A percentile compares a stretch with the other conserved stretches of the same genome.
Evolutionary conservation across 1,140 invertebrate genomes (phyloP).

Genomic region (Spodoptera frugiperda): DNA sequence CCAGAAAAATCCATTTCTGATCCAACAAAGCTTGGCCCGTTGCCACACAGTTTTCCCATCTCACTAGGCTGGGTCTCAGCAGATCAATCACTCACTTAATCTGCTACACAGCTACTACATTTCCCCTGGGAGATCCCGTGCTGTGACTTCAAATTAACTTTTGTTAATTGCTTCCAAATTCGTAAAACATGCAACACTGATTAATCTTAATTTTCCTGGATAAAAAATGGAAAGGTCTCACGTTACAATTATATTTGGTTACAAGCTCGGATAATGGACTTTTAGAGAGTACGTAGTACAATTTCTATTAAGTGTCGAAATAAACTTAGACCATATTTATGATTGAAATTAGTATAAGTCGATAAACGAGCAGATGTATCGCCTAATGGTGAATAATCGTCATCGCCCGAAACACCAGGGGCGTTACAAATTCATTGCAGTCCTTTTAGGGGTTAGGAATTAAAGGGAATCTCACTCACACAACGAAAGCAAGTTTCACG

Average conservation of each 20-base stretch:
- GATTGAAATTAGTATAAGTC: no score
- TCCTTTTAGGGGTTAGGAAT: no score
- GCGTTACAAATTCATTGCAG: no score
- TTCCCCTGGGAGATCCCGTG: slow-evolving; percentile 7
- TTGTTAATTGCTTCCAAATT: slow-evolving; percentile 7
- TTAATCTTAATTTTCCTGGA: not conserved
- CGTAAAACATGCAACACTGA: slow-evolving; percentile 1
- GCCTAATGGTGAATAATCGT: no score
- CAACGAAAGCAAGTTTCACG: no score
- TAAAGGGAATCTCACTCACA: no score
- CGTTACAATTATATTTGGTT: not conserved
- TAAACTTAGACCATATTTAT: no score
- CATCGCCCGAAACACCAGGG: no score
- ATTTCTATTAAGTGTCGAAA: no score
- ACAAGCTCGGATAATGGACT: no score
- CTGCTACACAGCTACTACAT: slow-evolving; percentile 27
- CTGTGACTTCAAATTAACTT: slow-evolving; percentile 29
- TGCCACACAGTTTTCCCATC: slow-evolving; percentile 28
- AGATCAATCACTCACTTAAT: slow-evolving; percentile 37
- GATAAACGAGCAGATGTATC: no score
- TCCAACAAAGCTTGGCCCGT: slow-evolving; percentile 8
- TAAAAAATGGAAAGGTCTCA: not conserved
- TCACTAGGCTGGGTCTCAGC: not conserved
- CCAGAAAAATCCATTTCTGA: not conserved
- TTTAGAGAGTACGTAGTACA: no score